These are phyloP conservation scores for Scyliorhinus canicula DNA, from an alignment of 2,797 vertebrate species.

Conservation along the genomic window DNA sequence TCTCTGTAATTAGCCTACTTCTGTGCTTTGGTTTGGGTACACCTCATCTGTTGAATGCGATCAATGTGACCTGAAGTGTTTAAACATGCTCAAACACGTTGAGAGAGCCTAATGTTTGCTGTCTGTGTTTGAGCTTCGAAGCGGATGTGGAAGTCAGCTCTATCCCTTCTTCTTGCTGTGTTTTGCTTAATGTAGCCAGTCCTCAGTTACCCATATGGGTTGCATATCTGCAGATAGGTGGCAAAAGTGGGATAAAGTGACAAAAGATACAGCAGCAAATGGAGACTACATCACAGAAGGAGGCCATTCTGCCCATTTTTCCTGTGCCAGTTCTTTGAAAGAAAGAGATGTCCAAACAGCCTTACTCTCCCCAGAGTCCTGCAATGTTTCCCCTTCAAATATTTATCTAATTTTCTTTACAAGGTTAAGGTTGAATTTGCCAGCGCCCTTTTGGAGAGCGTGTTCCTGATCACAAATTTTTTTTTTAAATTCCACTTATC, in stretches of 20 bases:
- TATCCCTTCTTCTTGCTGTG: neutral
- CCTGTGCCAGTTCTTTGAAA: no score
- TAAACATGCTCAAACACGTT: neutral
- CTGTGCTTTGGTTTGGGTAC: neutral
- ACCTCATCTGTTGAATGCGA: neutral
- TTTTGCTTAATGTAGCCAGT: neutral
- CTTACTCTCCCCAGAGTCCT: no score
- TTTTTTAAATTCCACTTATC: no score
- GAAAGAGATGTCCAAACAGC: no score
- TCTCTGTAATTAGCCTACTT: constrained; percentile 17
- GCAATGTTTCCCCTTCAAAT: no score
- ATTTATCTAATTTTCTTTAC: no score
- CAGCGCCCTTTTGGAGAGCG: no score
- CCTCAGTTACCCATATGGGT: neutral
- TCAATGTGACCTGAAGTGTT: constrained; percentile 6
- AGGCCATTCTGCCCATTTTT: no score
- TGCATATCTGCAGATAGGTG: no score
- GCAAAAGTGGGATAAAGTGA: neutral
- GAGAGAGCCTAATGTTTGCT: constrained; percentile 29
- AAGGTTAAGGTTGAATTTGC: no score
- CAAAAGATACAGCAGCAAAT: neutral
- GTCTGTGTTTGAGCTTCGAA: neutral
- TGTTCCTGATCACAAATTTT: no score
- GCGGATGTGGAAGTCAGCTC: neutral
- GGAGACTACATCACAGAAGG: no score